Evolutionary conservation across 2,797 vertebrate species (phyloP).

Genomic region (Ambastaia sidthimunki): DNA sequence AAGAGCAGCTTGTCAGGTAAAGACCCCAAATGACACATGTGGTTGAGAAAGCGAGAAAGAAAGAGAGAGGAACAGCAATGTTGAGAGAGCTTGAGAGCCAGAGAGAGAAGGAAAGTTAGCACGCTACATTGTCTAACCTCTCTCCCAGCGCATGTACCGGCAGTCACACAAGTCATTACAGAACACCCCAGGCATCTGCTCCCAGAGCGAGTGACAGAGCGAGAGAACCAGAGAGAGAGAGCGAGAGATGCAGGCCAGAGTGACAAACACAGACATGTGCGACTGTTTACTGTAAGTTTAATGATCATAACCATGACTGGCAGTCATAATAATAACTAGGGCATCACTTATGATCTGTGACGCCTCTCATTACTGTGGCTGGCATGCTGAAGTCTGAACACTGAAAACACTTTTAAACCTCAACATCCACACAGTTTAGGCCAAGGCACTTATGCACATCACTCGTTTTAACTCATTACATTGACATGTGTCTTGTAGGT

Average conservation of each 20-base stretch:
- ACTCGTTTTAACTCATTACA: neutral
- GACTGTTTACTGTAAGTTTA: conserved; percentile 44
- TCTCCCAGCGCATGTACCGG: conserved; percentile 39
- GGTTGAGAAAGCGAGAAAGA: neutral
- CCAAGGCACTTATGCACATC: conserved; percentile 14
- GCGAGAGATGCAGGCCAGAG: conserved; percentile 26
- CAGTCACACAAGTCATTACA: conserved; percentile 45
- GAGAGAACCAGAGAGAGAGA: neutral
- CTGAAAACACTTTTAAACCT: conserved; percentile 16
- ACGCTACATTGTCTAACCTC: conserved; percentile 41
- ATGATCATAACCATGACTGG: conserved; percentile 46
- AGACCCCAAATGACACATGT: conserved; percentile 1
- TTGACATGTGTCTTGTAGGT: neutral
- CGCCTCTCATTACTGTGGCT: conserved; percentile 39
- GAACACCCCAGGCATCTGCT: conserved; percentile 45
- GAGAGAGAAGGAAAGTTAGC: conserved; percentile 30
- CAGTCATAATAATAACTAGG: conserved; percentile 47
- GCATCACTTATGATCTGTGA: conserved; percentile 43
- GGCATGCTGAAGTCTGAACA: conserved; percentile 33
- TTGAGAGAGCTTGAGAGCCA: conserved; percentile 19
- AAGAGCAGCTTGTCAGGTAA: conserved; percentile 1
- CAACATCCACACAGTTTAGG: conserved; percentile 24
- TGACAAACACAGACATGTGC: conserved; percentile 39
- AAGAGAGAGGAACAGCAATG: neutral
- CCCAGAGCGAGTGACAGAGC: conserved; percentile 5